Percentiles rank a stretch among this genome's conserved stretches.
These are phyloP conservation scores for Nymphalis urticae DNA, from an alignment of 2,888 invertebrate genomes.

Conservation along the genomic window DNA sequence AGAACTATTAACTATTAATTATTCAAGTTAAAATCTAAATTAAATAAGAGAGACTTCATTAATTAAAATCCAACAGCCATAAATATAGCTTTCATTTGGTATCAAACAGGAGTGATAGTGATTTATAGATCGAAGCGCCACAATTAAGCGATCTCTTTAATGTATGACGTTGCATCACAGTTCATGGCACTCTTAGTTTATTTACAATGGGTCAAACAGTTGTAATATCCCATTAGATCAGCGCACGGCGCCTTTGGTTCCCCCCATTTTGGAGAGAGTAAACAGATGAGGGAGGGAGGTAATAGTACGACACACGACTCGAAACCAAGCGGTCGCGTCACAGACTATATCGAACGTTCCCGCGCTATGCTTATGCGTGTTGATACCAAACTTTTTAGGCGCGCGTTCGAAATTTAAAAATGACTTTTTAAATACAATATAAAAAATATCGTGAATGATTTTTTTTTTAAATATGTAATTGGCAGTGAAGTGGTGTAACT, in stretches of 20 bases:
- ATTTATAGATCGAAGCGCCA: constrained; percentile 34
- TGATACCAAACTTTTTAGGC: constrained; percentile 61
- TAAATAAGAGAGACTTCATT: constrained; percentile 18
- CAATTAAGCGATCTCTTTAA: constrained; percentile 41
- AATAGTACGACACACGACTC: constrained; percentile 73
- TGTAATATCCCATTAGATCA: constrained; percentile 58
- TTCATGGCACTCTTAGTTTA: constrained; percentile 46
- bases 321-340: constrained; percentile 65
- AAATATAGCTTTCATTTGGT: constrained; percentile 32
- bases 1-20: background rate
- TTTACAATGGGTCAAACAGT: constrained; percentile 65
- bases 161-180: constrained; percentile 42
- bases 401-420: constrained; percentile 48
- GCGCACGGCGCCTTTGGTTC: constrained; percentile 63
- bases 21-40: constrained; percentile 1
- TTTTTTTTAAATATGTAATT: constrained; percentile 68
- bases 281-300: constrained; percentile 75
- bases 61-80: constrained; percentile 29
- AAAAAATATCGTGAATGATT: constrained; percentile 19
- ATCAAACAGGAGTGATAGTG: constrained; percentile 34
- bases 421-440: constrained; percentile 43
- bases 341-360: constrained; percentile 47
- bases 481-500: constrained; percentile 67
- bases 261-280: constrained; percentile 75
- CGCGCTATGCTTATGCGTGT: constrained; percentile 50